These are phyloP conservation scores for Castor canadensis DNA, from an alignment of 2,113 vertebrate species.

Conservation along the genomic window DNA sequence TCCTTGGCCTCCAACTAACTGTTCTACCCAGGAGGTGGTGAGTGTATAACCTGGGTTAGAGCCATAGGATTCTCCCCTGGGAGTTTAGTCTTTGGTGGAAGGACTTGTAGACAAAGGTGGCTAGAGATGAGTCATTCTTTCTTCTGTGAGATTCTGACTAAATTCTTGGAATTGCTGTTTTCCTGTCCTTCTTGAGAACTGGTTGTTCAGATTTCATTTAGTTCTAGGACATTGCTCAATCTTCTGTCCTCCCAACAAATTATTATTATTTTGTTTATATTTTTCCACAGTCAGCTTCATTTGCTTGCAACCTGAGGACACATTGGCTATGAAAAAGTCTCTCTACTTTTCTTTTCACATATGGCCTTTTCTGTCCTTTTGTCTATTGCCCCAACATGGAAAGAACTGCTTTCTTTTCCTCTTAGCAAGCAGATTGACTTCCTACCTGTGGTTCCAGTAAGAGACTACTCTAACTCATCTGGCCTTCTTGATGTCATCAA, in stretches of 20 bases:
- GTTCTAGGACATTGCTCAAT: not conserved
- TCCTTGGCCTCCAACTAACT: not conserved
- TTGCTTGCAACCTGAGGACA: not conserved
- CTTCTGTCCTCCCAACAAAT: not conserved
- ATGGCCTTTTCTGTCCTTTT: not conserved
- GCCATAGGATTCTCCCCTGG: not conserved
- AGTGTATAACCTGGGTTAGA: not conserved
- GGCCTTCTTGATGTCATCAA: not conserved
- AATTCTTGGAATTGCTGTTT: slow-evolving; percentile 30
- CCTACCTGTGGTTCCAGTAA: not conserved
- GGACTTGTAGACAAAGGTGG: not conserved
- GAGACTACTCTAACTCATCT: not conserved
- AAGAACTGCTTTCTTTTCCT: not conserved
- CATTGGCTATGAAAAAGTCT: not conserved
- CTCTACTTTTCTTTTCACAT: not conserved
- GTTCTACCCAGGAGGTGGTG: not conserved
- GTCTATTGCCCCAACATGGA: not conserved
- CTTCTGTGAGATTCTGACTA: slow-evolving; percentile 6
- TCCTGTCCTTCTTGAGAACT: not conserved
- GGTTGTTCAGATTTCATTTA: slow-evolving; percentile 26
- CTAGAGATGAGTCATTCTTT: not conserved
- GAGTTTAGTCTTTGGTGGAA: not conserved
- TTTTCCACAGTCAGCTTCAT: slow-evolving; percentile 8
- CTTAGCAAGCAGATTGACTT: not conserved
- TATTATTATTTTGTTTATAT: slow-evolving; percentile 4